These are phyloP conservation scores for Cephus cinctus DNA, from an alignment of 1,140 invertebrate genomes.

Conservation along the genomic window DNA sequence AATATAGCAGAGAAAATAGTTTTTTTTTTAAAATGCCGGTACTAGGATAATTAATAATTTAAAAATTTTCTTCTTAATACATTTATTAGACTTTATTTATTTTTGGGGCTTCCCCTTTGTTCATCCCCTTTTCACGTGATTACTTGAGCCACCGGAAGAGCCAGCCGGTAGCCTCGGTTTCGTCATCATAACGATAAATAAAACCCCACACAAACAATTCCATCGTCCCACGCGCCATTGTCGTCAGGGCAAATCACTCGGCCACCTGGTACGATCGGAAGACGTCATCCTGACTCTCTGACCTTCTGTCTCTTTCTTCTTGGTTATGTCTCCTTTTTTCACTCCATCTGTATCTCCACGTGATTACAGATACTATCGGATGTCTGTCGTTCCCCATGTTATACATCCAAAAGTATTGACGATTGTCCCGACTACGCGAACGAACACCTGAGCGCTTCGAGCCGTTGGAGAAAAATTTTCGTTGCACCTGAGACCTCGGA, in stretches of 20 bases:
- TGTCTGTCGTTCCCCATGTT: too few relatives aligned
- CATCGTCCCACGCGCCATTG: conserved; percentile 41
- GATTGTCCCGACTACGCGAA: too few relatives aligned
- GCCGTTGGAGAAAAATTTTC: too few relatives aligned
- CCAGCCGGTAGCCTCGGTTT: too few relatives aligned
- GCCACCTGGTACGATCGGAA: conserved; percentile 42
- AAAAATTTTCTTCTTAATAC: not conserved
- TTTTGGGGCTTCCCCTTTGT: not conserved
- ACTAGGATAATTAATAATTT: not conserved
- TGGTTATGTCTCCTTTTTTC: not conserved
- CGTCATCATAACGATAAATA: conserved; percentile 28
- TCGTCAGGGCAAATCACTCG: conserved; percentile 42
- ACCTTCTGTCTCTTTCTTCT: not conserved
- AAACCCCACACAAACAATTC: conserved; percentile 33
- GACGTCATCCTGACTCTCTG: too few relatives aligned
- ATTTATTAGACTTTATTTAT: not conserved
- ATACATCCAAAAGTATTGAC: too few relatives aligned
- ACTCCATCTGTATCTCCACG: too few relatives aligned
- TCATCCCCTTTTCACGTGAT: conserved; percentile 15
- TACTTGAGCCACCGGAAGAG: too few relatives aligned
- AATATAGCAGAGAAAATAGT: conserved; percentile 3
- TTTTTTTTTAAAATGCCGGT: not conserved
- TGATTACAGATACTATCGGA: too few relatives aligned
- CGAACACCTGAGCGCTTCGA: too few relatives aligned
- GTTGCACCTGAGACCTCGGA: too few relatives aligned